Evolutionary conservation across 2,797 vertebrate species (phyloP).

Genomic region (Amniataba percoides): DNA sequence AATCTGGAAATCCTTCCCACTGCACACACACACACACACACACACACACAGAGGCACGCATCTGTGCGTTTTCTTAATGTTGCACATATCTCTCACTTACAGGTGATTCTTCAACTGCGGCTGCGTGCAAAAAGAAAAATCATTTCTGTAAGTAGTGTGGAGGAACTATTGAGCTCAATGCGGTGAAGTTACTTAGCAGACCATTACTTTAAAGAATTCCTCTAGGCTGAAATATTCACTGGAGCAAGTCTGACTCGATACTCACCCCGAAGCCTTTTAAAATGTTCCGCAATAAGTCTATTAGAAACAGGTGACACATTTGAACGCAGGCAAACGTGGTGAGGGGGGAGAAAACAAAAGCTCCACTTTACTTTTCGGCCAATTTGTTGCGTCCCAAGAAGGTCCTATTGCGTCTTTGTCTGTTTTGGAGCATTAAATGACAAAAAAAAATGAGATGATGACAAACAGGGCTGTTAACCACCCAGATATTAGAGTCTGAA

Average conservation of each 20-base stretch:
- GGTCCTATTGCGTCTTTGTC: not conserved
- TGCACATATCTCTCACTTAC: slow-evolving; percentile 54
- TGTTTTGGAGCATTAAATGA: slow-evolving; percentile 31
- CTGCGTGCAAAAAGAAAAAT: slow-evolving; percentile 70
- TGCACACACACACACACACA: slow-evolving; percentile 25
- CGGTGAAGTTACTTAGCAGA: slow-evolving; percentile 83
- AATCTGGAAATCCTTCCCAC: slow-evolving; percentile 70
- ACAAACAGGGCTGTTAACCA: slow-evolving; percentile 42
- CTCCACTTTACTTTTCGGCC: not conserved
- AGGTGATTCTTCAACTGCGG: slow-evolving; percentile 54
- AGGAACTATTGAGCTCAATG: slow-evolving; percentile 82
- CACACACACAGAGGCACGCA: not conserved
- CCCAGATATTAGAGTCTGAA: slow-evolving; percentile 38
- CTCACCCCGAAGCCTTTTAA: slow-evolving; percentile 67
- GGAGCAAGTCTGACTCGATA: slow-evolving; percentile 76
- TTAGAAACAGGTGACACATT: slow-evolving; percentile 66
- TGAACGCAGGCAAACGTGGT: slow-evolving; percentile 33
- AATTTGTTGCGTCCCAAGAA: not conserved
- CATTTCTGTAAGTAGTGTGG: slow-evolving; percentile 77
- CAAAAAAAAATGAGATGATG: slow-evolving; percentile 47
- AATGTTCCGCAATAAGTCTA: slow-evolving; percentile 77
- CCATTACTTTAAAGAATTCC: slow-evolving; percentile 83
- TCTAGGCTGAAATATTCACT: slow-evolving; percentile 80
- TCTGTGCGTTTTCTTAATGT: slow-evolving; percentile 30
- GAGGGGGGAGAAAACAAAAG: slow-evolving; percentile 33